Conservation (phyloP, 2,888 invertebrate species). For the Pseudanteris insignis region DNA sequence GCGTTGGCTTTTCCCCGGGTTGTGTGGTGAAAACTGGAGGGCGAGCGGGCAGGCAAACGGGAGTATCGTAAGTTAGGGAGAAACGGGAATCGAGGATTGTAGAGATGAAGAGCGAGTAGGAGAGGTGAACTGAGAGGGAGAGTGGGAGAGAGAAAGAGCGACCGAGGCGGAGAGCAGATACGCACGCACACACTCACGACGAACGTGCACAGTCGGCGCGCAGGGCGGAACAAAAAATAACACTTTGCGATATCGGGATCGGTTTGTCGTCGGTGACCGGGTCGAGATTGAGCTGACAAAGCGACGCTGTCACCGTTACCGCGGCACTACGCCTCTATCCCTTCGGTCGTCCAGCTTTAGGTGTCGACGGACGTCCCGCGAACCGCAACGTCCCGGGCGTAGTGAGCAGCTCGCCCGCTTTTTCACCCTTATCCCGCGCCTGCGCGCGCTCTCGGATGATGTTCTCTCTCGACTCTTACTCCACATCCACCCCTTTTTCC, state of each 20-base stretch:
- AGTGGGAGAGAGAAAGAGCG: neutral
- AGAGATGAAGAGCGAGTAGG: too few species aligned
- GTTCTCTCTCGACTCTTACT: conserved; percentile 44
- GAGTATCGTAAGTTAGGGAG: too few species aligned
- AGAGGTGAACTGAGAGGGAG: neutral
- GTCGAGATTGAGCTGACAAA: neutral
- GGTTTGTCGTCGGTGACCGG: neutral
- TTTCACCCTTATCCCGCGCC: conserved; percentile 61
- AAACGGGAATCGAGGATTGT: too few species aligned
- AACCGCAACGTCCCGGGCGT: conserved; percentile 64
- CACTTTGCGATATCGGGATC: neutral
- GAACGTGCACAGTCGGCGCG: neutral
- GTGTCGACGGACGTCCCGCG: conserved; percentile 54
- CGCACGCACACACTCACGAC: neutral
- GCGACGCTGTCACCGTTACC: conserved; percentile 5
- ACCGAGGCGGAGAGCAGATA: neutral
- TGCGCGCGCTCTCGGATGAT: conserved; percentile 53
- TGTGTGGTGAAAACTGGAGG: too few species aligned
- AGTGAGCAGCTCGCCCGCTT: conserved; percentile 63
- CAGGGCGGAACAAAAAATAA: neutral
- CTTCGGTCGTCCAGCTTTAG: conserved; percentile 44
- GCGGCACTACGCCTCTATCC: conserved; percentile 24
- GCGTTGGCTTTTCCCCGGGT: too few species aligned
- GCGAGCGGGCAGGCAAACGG: too few species aligned
- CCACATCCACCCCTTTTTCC: conserved; percentile 27